Conservation (phyloP, 2,113 vertebrate species). For the Machaerirhynchus nigripectus region DNA sequence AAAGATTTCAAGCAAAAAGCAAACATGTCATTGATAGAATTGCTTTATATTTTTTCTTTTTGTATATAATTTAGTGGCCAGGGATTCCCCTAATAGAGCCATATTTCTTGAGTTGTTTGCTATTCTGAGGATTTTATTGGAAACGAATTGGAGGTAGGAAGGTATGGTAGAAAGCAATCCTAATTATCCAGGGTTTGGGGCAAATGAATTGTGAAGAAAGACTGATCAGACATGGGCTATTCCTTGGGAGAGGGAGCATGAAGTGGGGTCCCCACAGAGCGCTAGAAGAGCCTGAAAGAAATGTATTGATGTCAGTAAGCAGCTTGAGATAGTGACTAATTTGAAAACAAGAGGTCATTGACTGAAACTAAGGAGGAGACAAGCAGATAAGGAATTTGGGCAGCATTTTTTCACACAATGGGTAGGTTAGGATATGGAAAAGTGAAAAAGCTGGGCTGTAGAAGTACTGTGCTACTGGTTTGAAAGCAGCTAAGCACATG, state of each 20-base stretch:
- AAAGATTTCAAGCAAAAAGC: not conserved
- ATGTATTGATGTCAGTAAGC: constrained; percentile 59
- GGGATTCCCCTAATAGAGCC: not conserved
- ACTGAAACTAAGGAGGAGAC: constrained; percentile 45
- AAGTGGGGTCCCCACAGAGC: constrained; percentile 24
- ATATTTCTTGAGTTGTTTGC: not conserved
- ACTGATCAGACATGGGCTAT: constrained; percentile 23
- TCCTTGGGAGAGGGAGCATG: constrained; percentile 24
- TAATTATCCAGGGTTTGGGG: constrained; percentile 41
- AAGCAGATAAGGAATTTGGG: constrained; percentile 44
- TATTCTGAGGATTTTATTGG: not conserved
- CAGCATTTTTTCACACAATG: not conserved
- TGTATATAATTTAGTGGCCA: not conserved
- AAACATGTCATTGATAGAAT: not conserved
- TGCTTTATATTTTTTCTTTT: not conserved
- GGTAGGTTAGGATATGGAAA: constrained; percentile 8
- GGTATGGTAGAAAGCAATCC: not conserved
- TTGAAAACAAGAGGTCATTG: constrained; percentile 68
- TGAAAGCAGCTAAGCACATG: constrained; percentile 11
- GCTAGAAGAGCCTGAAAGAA: constrained; percentile 41
- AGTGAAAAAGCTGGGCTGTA: not conserved
- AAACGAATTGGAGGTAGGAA: not conserved
- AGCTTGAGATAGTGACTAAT: constrained; percentile 67
- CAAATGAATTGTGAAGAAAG: constrained; percentile 39
- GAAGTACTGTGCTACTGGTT: not conserved